A percentile compares a stretch with the other conserved stretches of the same genome.
These are phyloP conservation scores for Zophobas atratus DNA, from an alignment of 1,140 invertebrate genomes.

Conservation along the genomic window DNA sequence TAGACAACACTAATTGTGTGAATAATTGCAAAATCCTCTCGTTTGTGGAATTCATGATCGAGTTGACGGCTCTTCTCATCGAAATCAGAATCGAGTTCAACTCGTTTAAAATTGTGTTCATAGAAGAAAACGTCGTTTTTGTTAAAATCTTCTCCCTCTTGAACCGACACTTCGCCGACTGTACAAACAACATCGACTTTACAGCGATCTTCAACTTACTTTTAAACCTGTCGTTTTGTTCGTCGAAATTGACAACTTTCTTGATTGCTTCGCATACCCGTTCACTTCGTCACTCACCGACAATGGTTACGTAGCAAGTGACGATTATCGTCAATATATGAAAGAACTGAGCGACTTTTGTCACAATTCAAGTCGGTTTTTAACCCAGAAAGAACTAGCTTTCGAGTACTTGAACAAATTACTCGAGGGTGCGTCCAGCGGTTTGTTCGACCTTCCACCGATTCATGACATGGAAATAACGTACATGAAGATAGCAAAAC, in stretches of 20 bases:
- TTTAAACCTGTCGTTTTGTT: constrained; percentile 42
- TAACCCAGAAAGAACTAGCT: constrained; percentile 31
- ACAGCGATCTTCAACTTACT: constrained; percentile 48
- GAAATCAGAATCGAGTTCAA: constrained; percentile 35
- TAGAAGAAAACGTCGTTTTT: constrained; percentile 51
- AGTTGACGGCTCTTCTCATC: constrained; percentile 46
- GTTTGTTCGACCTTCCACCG: constrained; percentile 50
- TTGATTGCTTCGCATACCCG: constrained; percentile 55
- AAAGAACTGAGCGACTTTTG: constrained; percentile 27
- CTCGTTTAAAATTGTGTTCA: constrained; percentile 44
- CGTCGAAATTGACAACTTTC: constrained; percentile 56
- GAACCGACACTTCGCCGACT: constrained; percentile 52
- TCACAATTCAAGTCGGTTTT: not conserved
- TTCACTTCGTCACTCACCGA: constrained; percentile 13
- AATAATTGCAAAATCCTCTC: constrained; percentile 35
- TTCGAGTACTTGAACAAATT: constrained; percentile 53
- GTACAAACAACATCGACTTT: constrained; percentile 37
- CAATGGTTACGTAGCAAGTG: not conserved
- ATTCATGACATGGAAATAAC: constrained; percentile 53
- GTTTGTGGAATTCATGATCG: constrained; percentile 51
- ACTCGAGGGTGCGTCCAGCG: constrained; percentile 55
- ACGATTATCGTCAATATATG: constrained; percentile 1
- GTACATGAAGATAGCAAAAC: constrained; percentile 51
- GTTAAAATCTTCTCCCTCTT: constrained; percentile 43
- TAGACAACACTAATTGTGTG: constrained; percentile 47